phyloP scores from a whole-genome alignment of 2,888 invertebrate genomes.

The Meandrusa payeni region DNA sequence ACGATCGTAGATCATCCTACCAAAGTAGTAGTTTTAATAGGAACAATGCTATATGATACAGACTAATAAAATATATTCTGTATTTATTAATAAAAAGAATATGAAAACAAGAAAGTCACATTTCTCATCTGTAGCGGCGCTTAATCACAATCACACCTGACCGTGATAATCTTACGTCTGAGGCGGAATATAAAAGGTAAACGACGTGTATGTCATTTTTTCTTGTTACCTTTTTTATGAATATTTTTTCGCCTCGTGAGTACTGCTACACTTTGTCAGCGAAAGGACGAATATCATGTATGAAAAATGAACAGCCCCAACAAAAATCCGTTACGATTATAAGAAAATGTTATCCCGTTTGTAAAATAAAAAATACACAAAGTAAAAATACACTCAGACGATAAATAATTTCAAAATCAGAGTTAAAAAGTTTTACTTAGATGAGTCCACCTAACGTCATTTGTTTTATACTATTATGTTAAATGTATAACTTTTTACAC shows the following conservation, averaged over 20 bases:
- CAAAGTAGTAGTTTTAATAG: too few relatives aligned
- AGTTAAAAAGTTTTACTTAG: too few relatives aligned
- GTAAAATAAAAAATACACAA: too few relatives aligned
- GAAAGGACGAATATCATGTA: conserved; percentile 16
- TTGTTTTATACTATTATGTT: too few relatives aligned
- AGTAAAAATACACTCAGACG: too few relatives aligned
- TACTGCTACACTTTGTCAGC: conserved; percentile 17
- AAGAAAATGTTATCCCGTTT: conserved; percentile 21
- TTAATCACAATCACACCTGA: conserved; percentile 64
- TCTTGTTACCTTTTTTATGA: conserved; percentile 47
- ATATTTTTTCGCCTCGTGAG: conserved; percentile 41
- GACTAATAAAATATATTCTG: too few relatives aligned
- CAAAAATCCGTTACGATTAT: conserved; percentile 13
- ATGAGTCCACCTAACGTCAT: too few relatives aligned
- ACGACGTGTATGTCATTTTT: conserved; percentile 56
- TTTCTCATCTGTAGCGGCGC: conserved; percentile 49
- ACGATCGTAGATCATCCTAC: too few relatives aligned
- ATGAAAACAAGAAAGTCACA: neutral
- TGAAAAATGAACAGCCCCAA: conserved; percentile 20
- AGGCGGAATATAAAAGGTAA: conserved; percentile 51
- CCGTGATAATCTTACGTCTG: conserved; percentile 59
- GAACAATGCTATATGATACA: too few relatives aligned
- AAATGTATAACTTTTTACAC: too few relatives aligned
- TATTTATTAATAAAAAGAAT: neutral
- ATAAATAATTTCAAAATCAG: too few relatives aligned